Conservation (phyloP, 1,140 invertebrate genomes). For the Scaptomyza pallida region DNA sequence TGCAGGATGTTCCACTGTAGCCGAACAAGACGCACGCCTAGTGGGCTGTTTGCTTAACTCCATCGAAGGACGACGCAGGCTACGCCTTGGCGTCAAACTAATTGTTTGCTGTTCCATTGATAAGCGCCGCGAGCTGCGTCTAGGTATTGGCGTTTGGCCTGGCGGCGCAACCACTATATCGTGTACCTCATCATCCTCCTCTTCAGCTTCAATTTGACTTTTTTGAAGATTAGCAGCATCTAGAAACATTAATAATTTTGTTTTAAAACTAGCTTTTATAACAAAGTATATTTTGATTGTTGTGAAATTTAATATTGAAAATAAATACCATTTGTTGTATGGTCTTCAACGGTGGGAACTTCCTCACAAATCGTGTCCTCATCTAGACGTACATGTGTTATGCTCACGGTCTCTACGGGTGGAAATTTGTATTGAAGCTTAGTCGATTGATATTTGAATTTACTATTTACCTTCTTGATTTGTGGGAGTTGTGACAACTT, state of each 20-base stretch:
- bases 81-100: slow-evolving; percentile 53
- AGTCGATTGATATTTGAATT: neutral
- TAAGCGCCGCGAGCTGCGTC: slow-evolving; percentile 31
- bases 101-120: slow-evolving; percentile 35
- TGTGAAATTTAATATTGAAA: too few species aligned
- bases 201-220: neutral
- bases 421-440: neutral
- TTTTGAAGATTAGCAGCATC: neutral
- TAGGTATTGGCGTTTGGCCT: slow-evolving; percentile 21
- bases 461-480: neutral
- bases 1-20: slow-evolving; percentile 2
- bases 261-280: too few species aligned
- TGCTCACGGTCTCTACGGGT: neutral
- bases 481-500: slow-evolving; percentile 15
- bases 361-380: slow-evolving; percentile 39
- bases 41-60: slow-evolving; percentile 26
- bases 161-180: neutral
- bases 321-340: slow-evolving; percentile 9
- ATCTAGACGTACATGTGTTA: neutral
- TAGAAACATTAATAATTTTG: neutral
- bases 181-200: neutral
- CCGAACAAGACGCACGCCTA: slow-evolving; percentile 54
- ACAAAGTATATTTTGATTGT: too few species aligned
- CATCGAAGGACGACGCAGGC: slow-evolving; percentile 49
- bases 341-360: slow-evolving; percentile 6